Base-by-base conservation (phyloP, 1,140 invertebrate species). In the Achroia grisella region DNA sequence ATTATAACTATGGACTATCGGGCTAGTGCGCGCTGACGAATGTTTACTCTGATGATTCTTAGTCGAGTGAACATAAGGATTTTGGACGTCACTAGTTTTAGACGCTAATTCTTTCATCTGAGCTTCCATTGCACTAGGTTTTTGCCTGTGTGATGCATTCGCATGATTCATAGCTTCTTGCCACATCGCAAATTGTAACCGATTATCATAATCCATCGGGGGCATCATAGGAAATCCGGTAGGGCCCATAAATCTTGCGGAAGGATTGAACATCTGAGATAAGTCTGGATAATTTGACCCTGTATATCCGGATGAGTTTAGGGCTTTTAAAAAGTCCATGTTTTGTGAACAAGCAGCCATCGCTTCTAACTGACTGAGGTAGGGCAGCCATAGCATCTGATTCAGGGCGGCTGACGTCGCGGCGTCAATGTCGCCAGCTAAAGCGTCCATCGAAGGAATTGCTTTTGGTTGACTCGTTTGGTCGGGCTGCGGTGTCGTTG, bases 361-460 rank as follows among this genome's bases (percentile, higher is more conserved):
- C 0, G 80, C 81, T 44, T 87, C 83, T 10, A 92, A 69, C 63
- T 92, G 91, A 48, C 88, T 91, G 13, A 92, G 75, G 57, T 91
- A 92, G 1, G 91, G 91, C 27, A 92, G 60, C 91, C 91, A 92
- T 17, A 92, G 58, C 89, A 92, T 90, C 64, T 91, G 90, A 61
- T 90, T 89, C n/a, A 92, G 79, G 1, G 90, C 88, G 8, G 89
- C 89, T 29, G 90, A 86, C 1, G 90, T 91, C 0, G 91, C 90
- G 13, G 89, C 88, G 66, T 92, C 90, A 37, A 91, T 88, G 41
- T 92, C 90, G 17, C 86, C 87, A 1, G 89, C 88, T 14, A 90
- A 64, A 28, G 87, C 73, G 32, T 79, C 78, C 56, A 81, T 78
- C 6, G 76, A 74, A 1, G 76, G 73, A 33, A 80, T 74, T 4